Evolutionary conservation across 1,140 invertebrate species (phyloP), one percentile per base, ranked within the genome.

Genomic region (Aphaenogaster ashmeadi): DNA sequence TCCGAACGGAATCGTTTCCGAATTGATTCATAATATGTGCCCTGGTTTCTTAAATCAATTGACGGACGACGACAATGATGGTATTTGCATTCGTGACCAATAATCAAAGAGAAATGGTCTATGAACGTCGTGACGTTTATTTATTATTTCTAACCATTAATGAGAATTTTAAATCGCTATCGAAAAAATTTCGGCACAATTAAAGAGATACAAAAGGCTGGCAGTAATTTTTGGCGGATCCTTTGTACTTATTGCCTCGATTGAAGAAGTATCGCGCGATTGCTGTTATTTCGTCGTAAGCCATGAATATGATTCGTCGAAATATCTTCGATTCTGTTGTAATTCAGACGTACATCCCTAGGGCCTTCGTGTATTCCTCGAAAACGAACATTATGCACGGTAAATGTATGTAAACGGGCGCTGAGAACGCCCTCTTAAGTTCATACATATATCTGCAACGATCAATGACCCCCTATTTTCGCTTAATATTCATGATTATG

Each of bases 401-500:
- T 52, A 71, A 86, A 74, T 21, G 36, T 60, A 77, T 60, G 38
- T 41, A 77, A 77, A 79, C 18, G 15, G 27, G 7, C 58, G 18
- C 47, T 64, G 33, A 79, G 7, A 62, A 64, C 41, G 15, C 18
- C 58, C n/a, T n/a, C 44, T 71, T 79, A 64, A 50, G 11, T 18
- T 50, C 75, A 18, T 52, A n/a, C 74, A n/a, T 36, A 0, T 3
- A 11, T 8, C 18, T 56, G 8, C 27, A 27, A 52, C 21, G 5
- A 9, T 47, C 44, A 50, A 13, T 33, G 27, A 13, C 3, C 67
- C 50, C 38, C 54, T 58, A 80, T 86, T 74, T 50, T 80, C 58
- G 84, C 75, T 88, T 78, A 56, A 88, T 86, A 88, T 71, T 66
- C 27, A 27, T 27, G 13, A 74, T 27, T 27, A 27, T 7, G 21